A percentile compares a stretch with the other conserved stretches of the same genome.
Evolutionary conservation across 2,113 vertebrate species (phyloP).

Genomic region (Sminthopsis crassicaudata): DNA sequence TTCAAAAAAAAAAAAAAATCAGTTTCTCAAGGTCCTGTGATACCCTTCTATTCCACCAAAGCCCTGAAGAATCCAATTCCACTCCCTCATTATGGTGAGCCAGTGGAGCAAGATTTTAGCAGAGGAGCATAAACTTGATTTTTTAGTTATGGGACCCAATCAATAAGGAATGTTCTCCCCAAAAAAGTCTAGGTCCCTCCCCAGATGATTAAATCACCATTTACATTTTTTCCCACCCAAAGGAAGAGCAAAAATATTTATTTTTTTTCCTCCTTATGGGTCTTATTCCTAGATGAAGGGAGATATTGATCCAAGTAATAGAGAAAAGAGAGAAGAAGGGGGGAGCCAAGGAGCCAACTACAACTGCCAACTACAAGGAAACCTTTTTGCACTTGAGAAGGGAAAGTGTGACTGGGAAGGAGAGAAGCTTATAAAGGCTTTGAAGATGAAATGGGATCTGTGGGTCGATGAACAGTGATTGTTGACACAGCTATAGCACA

Average conservation of each 20-base stretch:
- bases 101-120: background rate
- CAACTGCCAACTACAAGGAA: background rate
- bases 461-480: slow-evolving; percentile 24
- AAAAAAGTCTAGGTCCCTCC: background rate
- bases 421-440: slow-evolving; percentile 76
- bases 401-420: slow-evolving; percentile 1
- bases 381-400: slow-evolving; percentile 5
- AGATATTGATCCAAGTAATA: background rate
- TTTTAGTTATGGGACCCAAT: background rate
- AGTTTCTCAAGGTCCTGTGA: background rate
- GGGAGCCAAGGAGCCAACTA: background rate
- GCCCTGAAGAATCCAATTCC: background rate
- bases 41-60: background rate
- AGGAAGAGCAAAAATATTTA: background rate
- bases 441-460: slow-evolving; percentile 77
- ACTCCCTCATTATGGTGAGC: background rate
- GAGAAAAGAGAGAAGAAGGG: background rate
- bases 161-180: background rate
- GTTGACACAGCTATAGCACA: slow-evolving; percentile 69
- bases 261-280: background rate
- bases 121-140: background rate
- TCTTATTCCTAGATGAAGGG: background rate
- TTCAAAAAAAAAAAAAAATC: too few species aligned
- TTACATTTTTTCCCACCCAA: background rate
- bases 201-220: background rate